These are phyloP conservation scores for Aspiorhynchus laticeps DNA, from an alignment of 2,113 vertebrate species.

Conservation along the genomic window DNA sequence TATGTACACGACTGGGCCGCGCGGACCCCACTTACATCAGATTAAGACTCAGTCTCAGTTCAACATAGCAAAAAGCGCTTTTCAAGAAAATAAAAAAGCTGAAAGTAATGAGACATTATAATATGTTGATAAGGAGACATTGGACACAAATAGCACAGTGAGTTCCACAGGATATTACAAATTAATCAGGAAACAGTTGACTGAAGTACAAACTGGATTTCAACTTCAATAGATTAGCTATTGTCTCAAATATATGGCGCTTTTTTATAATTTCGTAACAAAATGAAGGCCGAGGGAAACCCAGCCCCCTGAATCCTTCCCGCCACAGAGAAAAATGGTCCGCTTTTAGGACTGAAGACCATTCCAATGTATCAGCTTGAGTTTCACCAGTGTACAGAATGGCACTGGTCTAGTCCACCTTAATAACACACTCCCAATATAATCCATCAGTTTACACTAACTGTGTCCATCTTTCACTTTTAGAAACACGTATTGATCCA, in stretches of 20 bases:
- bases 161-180: conserved; percentile 67
- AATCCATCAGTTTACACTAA: neutral
- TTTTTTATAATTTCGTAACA: conserved; percentile 10
- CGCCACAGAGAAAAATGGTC: neutral
- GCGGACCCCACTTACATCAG: conserved; percentile 52
- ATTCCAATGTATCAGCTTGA: neutral
- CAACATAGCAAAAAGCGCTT: conserved; percentile 56
- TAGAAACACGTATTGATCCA: neutral
- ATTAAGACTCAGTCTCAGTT: conserved; percentile 63
- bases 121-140: conserved; percentile 33
- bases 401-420: neutral
- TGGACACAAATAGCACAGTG: conserved; percentile 55
- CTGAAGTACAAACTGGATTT: conserved; percentile 49
- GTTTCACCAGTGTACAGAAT: conserved; percentile 19
- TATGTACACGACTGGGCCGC: conserved; percentile 57
- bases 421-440: neutral
- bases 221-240: neutral
- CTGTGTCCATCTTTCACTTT: neutral
- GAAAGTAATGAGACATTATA: conserved; percentile 33
- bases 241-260: neutral
- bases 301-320: conserved; percentile 4
- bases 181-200: conserved; percentile 34
- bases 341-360: conserved; percentile 6
- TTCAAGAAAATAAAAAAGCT: conserved; percentile 50
- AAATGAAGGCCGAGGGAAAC: conserved; percentile 12